Base-by-base conservation (phyloP, 1,140 invertebrate genomes). In the Trigoniulus corallinus region DNA sequence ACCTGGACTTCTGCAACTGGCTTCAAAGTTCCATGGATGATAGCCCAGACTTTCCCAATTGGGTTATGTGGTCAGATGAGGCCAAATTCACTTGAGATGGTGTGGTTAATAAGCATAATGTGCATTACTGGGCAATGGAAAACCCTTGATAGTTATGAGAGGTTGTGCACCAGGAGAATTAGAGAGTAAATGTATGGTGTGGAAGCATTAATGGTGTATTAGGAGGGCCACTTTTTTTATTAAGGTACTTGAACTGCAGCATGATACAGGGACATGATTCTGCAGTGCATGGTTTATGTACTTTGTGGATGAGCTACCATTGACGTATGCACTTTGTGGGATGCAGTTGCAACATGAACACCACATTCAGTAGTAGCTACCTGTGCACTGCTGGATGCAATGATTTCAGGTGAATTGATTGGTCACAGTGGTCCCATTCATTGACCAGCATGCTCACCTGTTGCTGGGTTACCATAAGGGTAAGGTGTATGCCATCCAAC, bases 41-140 rank as follows among this genome's bases (percentile, higher is more conserved):
- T 40, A 22, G 26, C 4, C 46, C 23, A 34, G 46, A 47, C 7
- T 47, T 47, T 34, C 18, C 21, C 4, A 12, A 24, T 12, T 10
- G 25, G 23, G 22, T 47, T n/a, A 15, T 29, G 45, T 47, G 45
- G 45, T 12, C 45, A 47, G 45, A 47, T 47, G 45, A 47, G 20
- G n/a, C 22, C 23, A 10, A 47, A 4, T 47, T 44, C 42, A 10
- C 18, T 7, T 21, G 42, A 24, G 42, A 44, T 44, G 42, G 42
- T 44, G 42, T 44, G 21, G 22, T 47, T n/a, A 47, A 47, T 21
- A 47, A 29, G 22, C 45, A 47, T 21, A 47, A 47, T 29, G 13
- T 47, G 3, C 45, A 47, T 47, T 47, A 47, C 20, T 47, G 45
- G 45, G 45, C 45, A 7, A 21, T 4, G 15, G 45, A 47, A 47